phyloP scores from a whole-genome alignment of 2,797 vertebrate species.

The Rhinatrema bivittatum region DNA sequence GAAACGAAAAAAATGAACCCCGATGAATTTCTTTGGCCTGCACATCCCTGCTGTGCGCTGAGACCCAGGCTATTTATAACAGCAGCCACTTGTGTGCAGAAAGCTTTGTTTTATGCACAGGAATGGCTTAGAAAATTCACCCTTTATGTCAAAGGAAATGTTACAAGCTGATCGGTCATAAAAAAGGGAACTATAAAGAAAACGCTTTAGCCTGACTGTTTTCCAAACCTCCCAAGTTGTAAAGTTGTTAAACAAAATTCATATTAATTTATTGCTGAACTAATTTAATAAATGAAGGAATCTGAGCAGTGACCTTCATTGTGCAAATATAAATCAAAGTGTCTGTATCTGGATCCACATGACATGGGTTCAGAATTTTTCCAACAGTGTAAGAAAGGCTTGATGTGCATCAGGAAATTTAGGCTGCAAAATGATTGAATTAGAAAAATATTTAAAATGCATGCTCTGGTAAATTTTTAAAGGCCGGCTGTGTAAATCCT shows the following conservation, averaged over 20 bases:
- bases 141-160: too few relatives aligned
- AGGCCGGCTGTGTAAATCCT: neutral
- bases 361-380: conserved; percentile 11
- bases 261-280: conserved; percentile 48
- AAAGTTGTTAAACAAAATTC: conserved; percentile 42
- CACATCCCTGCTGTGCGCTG: too few relatives aligned
- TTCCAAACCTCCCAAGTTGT: conserved; percentile 49
- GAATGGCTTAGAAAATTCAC: too few relatives aligned
- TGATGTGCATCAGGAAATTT: conserved; percentile 10
- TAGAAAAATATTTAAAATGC: neutral
- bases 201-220: conserved; percentile 33
- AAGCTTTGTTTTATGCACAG: too few relatives aligned
- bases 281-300: conserved; percentile 59
- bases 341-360: conserved; percentile 30
- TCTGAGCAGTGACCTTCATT: conserved; percentile 47
- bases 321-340: conserved; percentile 38
- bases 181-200: conserved; percentile 45
- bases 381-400: neutral
- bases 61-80: too few relatives aligned
- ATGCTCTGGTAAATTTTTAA: too few relatives aligned
- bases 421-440: neutral
- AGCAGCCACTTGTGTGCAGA: too few relatives aligned
- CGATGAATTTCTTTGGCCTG: too few relatives aligned
- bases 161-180: conserved; percentile 35
- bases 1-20: too few relatives aligned